Base-by-base conservation (phyloP, 2,113 vertebrate species). In the Brachypteracias leptosomus region DNA sequence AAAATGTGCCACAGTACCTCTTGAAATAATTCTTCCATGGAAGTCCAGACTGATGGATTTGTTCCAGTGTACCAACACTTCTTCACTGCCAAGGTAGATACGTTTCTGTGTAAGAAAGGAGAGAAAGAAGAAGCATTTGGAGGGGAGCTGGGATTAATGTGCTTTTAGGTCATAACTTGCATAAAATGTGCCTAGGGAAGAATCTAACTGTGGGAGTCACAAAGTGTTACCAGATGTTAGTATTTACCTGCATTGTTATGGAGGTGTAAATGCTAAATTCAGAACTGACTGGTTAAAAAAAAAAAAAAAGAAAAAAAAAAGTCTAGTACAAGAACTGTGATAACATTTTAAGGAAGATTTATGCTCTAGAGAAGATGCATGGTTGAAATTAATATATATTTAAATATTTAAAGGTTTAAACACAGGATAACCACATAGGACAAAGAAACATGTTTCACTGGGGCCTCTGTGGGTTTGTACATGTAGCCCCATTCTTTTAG, bases 401-500 rank as follows among this genome's bases (percentile, higher is more conserved):
- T 94, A 94, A 96, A 90, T 86, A 96, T 96, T 94, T 93, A 96
- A 77, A 77, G 7, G 16, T 90, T 74, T 86, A 83, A 83, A 81
- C 74, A 59, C 16, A 61, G 16, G 10, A 80, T 90, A 90, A 61
- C 68, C 82, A 72, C 55, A 63, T 1, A 42, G 55, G 62, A 77
- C 83, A 71, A 91, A 78, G 75, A 85, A 91, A 83, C 62, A 67
- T 33, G 20, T 88, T 91, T 85, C 79, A 71, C 47, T 67, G 35
- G 5, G 21, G 7, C 28, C 90, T 94, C 82, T 84, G 68, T 81
- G 82, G 68, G 57, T 93, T 93, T 81, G 38, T 90, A 74, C 42
- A 65, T 42, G 38, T 28, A 80, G 14, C 7, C 20, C 13, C 25
- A 44, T 35, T 82, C 66, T 82, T 68, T 38, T 20, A 90, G 55